Percentiles rank a stretch among this genome's conserved stretches.
These are phyloP conservation scores for Tenodera sinensis DNA, from an alignment of 2,888 invertebrate species.

Conservation along the genomic window DNA sequence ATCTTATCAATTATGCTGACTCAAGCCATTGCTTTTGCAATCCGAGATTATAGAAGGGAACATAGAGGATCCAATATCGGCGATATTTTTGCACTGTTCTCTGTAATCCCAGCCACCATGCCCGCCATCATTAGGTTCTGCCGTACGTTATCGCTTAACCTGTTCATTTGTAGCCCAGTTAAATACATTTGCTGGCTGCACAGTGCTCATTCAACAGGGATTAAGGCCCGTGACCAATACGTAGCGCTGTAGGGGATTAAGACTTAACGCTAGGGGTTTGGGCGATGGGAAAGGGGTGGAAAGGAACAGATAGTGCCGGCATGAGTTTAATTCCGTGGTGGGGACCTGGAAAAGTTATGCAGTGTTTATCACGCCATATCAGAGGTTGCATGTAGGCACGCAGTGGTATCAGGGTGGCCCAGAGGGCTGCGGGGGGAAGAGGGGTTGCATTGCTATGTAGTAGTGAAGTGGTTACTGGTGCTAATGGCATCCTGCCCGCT, in stretches of 20 bases:
- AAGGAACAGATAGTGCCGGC: conserved; percentile 2
- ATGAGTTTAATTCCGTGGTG: conserved; percentile 4
- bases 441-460: not conserved
- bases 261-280: not conserved
- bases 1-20: too few relatives aligned
- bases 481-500: conserved; percentile 2
- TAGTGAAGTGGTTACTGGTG: not conserved
- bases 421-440: not conserved
- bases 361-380: conserved; percentile 12
- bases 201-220: conserved; percentile 3
- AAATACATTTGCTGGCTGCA: not conserved
- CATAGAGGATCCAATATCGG: not conserved
- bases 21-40: too few relatives aligned
- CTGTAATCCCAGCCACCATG: not conserved
- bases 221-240: conserved; percentile 10
- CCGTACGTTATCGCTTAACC: not conserved
- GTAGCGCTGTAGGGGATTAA: conserved; percentile 2
- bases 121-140: not conserved
- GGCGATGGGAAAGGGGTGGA: not conserved
- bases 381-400: not conserved
- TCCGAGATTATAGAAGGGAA: not conserved
- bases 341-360: conserved; percentile 4
- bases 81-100: not conserved
- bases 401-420: not conserved
- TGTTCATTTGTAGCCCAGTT: conserved; percentile 1